Conservation (phyloP, 2,888 invertebrate species). For the Lasioglossum calceatum region DNA sequence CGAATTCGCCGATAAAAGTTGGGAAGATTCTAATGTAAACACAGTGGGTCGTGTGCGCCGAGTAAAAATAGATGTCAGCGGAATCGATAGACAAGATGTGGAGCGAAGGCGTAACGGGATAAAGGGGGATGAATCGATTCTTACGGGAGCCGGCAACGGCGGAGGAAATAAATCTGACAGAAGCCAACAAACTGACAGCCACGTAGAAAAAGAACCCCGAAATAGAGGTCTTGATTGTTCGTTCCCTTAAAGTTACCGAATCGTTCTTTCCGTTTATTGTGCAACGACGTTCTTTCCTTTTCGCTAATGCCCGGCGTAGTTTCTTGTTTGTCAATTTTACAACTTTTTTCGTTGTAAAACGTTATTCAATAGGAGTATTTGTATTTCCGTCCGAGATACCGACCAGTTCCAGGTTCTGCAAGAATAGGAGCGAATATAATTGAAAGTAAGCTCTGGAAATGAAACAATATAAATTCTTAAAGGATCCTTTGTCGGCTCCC, state of each 20-base stretch:
- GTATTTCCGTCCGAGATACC: not conserved
- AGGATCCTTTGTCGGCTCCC: slow-evolving; percentile 18
- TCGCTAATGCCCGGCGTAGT: not conserved
- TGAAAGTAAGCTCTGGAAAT: slow-evolving; percentile 52
- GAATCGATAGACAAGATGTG: slow-evolving; percentile 47
- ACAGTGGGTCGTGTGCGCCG: slow-evolving; percentile 11
- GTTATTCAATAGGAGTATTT: not conserved
- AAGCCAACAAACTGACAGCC: slow-evolving; percentile 8
- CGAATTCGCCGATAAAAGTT: not conserved
- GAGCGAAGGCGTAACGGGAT: slow-evolving; percentile 16
- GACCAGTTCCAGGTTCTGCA: not conserved
- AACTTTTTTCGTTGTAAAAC: not conserved
- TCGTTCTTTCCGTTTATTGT: not conserved
- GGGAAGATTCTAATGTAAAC: slow-evolving; percentile 26
- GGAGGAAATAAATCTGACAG: slow-evolving; percentile 13
- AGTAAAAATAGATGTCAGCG: slow-evolving; percentile 31
- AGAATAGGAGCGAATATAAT: slow-evolving; percentile 29
- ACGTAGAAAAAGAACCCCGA: not conserved
- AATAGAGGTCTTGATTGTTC: not conserved
- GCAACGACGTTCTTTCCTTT: not conserved
- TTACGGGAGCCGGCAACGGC: not conserved
- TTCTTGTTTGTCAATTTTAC: not conserved
- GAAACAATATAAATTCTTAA: slow-evolving; percentile 59
- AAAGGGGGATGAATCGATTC: slow-evolving; percentile 37
- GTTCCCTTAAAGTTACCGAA: not conserved